Base-by-base conservation (phyloP, 2,113 vertebrate species). In the Halcyon malimbica region DNA sequence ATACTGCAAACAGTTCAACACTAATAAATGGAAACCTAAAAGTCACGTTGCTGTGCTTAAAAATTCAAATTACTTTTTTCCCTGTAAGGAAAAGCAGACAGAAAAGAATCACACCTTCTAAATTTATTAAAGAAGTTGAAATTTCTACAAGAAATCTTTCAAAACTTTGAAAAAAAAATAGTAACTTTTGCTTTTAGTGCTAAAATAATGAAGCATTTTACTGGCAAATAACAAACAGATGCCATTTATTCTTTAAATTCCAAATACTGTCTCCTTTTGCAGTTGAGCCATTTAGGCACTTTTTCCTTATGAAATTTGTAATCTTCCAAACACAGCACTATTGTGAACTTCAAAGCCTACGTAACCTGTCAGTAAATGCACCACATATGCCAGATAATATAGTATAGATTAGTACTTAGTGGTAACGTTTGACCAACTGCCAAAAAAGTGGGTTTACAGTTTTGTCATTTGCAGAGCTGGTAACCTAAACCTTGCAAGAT, bases 1-100 rank as follows among this genome's bases (percentile, higher is more conserved):
- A 67, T 25, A 88, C 24, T 64, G 69, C 51, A 89, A 91, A 93
- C 29, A 51, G 19, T 59, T 90, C 83, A 65, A 39, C 35, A 75
- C 29, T 92, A 91, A 93, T 35, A 93, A 64, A 46, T 50, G 31
- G 82, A 96, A 97, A 90, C 44, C 44, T 42, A 62, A 57, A 89
- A 64, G 56, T 81, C 78, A 90, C 51, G 53, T 59, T 94, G 63
- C 1, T 37, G 11, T 80, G 60, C 29, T 86, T 77, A 80, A 59
- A 77, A 85, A 89, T 21, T 20, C 28, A 24, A 48, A 20, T 63
- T 78, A 59, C 2, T 51, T 92, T 91, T 87, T 89, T 95, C 83
- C 78, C 53, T 82, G 37, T 29, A 93, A 37, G 89, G 71, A 94
- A 13, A 82, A 87, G 50, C 51, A 85, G 37, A 74, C 1, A 68